Conservation (phyloP, 2,797 vertebrate genomes). For the Anguilla marmorata region DNA sequence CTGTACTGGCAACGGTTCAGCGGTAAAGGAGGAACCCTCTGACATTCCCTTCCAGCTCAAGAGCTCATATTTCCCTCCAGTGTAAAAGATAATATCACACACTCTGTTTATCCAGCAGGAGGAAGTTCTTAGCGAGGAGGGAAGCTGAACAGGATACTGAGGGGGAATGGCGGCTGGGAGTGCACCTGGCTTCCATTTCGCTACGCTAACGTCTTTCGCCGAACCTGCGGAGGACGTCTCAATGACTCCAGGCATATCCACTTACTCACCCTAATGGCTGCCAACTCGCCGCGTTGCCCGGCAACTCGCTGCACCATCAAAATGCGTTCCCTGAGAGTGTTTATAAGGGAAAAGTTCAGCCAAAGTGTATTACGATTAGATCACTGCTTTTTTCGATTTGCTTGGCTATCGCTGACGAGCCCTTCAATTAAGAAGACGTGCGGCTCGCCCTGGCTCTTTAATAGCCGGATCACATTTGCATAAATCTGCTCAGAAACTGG, state of each 20-base stretch:
- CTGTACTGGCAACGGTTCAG: background rate
- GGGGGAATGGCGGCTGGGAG: conserved; percentile 31
- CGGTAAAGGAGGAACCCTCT: background rate
- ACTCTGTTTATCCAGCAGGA: conserved; percentile 39
- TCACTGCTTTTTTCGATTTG: background rate
- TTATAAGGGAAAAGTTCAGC: conserved; percentile 46
- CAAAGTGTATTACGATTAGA: conserved; percentile 37
- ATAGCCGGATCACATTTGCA: conserved; percentile 40
- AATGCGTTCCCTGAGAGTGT: background rate
- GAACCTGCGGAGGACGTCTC: conserved; percentile 44
- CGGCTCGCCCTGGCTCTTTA: conserved; percentile 36
- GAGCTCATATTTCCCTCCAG: conserved; percentile 13
- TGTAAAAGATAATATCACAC: conserved; percentile 42
- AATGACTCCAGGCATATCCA: conserved; percentile 35
- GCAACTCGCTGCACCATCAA: conserved; percentile 43
- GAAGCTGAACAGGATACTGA: conserved; percentile 45
- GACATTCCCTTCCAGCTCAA: background rate
- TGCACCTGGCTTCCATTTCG: conserved; percentile 41
- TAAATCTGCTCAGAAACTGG: conserved; percentile 45
- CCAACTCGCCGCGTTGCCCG: conserved; percentile 37
- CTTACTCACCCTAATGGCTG: conserved; percentile 39
- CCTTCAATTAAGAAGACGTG: conserved; percentile 31
- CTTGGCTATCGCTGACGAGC: background rate
- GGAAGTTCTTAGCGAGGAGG: conserved; percentile 42
- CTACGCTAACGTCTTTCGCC: conserved; percentile 27